phyloP scores from a whole-genome alignment of 2,888 invertebrate species.

The Amphiduros pacificus region DNA sequence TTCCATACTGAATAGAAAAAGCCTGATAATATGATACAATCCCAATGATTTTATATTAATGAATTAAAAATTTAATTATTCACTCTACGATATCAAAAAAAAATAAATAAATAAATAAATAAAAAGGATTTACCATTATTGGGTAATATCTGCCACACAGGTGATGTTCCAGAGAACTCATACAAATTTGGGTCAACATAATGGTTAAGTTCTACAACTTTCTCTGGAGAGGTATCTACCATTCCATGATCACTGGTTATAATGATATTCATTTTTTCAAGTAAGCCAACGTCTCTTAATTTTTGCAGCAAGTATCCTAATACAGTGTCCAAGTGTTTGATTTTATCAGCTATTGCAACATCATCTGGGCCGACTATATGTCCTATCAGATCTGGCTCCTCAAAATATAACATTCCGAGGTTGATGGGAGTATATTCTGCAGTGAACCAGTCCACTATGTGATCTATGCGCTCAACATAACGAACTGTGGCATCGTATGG shows the following conservation, averaged over 20 bases:
- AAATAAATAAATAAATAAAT: too few species aligned
- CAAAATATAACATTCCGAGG: slow-evolving; percentile 71
- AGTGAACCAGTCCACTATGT: slow-evolving; percentile 49
- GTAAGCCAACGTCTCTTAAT: slow-evolving; percentile 63
- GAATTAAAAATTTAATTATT: too few species aligned
- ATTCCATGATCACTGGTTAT: slow-evolving; percentile 77
- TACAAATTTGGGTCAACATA: background rate
- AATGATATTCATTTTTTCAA: slow-evolving; percentile 67
- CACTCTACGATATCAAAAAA: too few species aligned
- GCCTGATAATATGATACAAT: too few species aligned
- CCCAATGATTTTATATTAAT: too few species aligned
- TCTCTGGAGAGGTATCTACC: slow-evolving; percentile 61
- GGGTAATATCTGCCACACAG: too few species aligned
- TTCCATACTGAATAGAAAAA: too few species aligned
- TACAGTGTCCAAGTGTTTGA: slow-evolving; percentile 61
- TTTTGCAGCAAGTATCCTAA: slow-evolving; percentile 63
- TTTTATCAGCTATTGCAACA: slow-evolving; percentile 59
- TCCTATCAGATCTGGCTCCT: slow-evolving; percentile 70
- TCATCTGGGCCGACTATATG: slow-evolving; percentile 65
- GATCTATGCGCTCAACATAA: slow-evolving; percentile 44
- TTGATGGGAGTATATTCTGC: slow-evolving; percentile 66
- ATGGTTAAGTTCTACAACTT: slow-evolving; percentile 34
- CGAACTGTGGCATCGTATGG: background rate
- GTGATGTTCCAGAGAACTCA: background rate
- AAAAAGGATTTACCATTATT: too few species aligned